Conservation (phyloP, 2,888 invertebrate genomes). For the Hydrotaea diabolus region DNA sequence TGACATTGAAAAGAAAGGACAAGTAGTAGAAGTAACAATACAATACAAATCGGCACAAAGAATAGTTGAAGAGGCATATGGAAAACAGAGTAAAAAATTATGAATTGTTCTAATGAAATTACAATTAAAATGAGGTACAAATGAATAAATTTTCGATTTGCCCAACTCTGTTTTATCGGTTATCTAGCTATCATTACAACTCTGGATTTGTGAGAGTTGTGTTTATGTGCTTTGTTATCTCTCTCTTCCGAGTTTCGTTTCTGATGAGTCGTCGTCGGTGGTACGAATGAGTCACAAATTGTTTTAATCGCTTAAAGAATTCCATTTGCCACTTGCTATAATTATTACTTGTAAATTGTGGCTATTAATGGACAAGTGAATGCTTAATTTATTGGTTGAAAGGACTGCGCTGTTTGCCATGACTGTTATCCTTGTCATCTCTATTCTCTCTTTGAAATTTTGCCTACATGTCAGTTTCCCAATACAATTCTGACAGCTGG, state of each 20-base stretch:
- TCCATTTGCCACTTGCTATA: not conserved
- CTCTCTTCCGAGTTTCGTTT: not conserved
- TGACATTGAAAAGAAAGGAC: constrained; percentile 3
- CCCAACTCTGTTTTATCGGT: not conserved
- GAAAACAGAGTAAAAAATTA: too few species aligned
- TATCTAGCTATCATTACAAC: not conserved
- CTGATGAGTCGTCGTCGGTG: not conserved
- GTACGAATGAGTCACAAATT: constrained; percentile 2
- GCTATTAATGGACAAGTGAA: too few species aligned
- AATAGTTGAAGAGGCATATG: too few species aligned
- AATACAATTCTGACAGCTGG: constrained; percentile 61
- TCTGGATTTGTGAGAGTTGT: not conserved
- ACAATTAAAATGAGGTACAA: too few species aligned
- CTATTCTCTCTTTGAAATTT: not conserved
- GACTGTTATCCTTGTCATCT: not conserved
- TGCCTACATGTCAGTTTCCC: not conserved
- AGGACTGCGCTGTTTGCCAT: too few species aligned
- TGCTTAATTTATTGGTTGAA: not conserved
- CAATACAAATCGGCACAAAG: too few species aligned
- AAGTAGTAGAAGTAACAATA: not conserved
- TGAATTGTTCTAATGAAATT: too few species aligned
- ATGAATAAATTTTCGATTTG: too few species aligned
- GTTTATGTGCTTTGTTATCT: not conserved
- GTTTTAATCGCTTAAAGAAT: too few species aligned
- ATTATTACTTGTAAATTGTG: not conserved